phyloP scores from a whole-genome alignment of 1,140 invertebrate species.

The Agrypnia vestita region DNA sequence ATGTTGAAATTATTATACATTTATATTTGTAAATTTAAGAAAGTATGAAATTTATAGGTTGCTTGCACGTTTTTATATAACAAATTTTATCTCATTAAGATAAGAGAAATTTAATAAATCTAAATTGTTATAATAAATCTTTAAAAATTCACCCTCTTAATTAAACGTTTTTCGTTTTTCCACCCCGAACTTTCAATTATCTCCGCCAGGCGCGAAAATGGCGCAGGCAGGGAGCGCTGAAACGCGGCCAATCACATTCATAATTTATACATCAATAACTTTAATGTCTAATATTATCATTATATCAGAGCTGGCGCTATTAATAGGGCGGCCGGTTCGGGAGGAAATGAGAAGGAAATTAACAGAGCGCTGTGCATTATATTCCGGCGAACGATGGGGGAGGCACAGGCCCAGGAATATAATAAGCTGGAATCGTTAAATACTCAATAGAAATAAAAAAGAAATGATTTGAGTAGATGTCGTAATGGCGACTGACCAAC shows the following conservation, averaged over 20 bases:
- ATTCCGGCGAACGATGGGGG: not conserved
- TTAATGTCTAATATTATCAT: constrained; percentile 48
- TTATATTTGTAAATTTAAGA: too few relatives aligned
- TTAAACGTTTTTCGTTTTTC: not conserved
- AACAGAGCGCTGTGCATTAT: constrained; percentile 49
- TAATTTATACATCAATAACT: constrained; percentile 52
- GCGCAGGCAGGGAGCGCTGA: not conserved
- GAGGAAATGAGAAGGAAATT: constrained; percentile 53
- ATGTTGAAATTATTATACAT: too few relatives aligned
- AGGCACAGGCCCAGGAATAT: constrained; percentile 1
- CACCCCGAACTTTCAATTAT: not conserved
- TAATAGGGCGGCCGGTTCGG: constrained; percentile 30
- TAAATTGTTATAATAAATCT: too few relatives aligned
- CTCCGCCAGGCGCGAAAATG: not conserved
- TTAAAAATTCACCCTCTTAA: too few relatives aligned
- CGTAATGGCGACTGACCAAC: too few relatives aligned
- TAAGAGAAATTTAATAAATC: too few relatives aligned
- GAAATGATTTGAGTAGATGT: too few relatives aligned
- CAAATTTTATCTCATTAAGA: too few relatives aligned
- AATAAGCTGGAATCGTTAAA: not conserved
- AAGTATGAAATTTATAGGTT: too few relatives aligned
- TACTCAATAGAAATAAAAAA: too few relatives aligned
- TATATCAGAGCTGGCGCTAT: constrained; percentile 37
- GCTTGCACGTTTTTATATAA: too few relatives aligned
- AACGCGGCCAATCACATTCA: constrained; percentile 6